These are phyloP conservation scores for Heterohyrax brucei DNA, from an alignment of 2,797 vertebrate species.

Conservation along the genomic window DNA sequence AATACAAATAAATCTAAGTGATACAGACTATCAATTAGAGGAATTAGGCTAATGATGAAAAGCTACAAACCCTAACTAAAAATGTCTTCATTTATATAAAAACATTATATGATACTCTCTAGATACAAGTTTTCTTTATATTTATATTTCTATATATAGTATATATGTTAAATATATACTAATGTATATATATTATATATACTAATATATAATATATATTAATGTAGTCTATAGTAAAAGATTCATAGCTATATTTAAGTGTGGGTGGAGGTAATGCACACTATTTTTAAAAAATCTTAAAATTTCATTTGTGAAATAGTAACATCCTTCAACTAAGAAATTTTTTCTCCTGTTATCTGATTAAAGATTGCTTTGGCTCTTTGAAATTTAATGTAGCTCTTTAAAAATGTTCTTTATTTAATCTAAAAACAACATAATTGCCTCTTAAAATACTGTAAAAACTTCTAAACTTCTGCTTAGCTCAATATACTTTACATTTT, in stretches of 20 bases:
- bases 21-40: background rate
- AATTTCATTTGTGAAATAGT: background rate
- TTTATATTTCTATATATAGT: background rate
- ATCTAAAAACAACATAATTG: slow-evolving; percentile 59
- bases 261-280: background rate
- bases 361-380: slow-evolving; percentile 29
- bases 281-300: background rate
- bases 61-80: background rate
- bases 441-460: slow-evolving; percentile 59
- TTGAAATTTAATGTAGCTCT: slow-evolving; percentile 54
- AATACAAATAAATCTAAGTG: slow-evolving; percentile 44
- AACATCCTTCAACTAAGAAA: slow-evolving; percentile 19
- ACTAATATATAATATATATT: background rate
- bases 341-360: background rate
- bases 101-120: background rate
- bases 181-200: background rate
- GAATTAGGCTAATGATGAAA: slow-evolving; percentile 43
- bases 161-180: background rate
- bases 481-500: slow-evolving; percentile 61
- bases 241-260: background rate
- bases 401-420: slow-evolving; percentile 70
- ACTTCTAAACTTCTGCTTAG: slow-evolving; percentile 24
- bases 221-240: slow-evolving; percentile 3
- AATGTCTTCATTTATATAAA: slow-evolving; percentile 21
- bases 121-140: slow-evolving; percentile 24